Evolutionary conservation across 2,888 invertebrate genomes (phyloP).

Genomic region (Cryptocephalus moraei): DNA sequence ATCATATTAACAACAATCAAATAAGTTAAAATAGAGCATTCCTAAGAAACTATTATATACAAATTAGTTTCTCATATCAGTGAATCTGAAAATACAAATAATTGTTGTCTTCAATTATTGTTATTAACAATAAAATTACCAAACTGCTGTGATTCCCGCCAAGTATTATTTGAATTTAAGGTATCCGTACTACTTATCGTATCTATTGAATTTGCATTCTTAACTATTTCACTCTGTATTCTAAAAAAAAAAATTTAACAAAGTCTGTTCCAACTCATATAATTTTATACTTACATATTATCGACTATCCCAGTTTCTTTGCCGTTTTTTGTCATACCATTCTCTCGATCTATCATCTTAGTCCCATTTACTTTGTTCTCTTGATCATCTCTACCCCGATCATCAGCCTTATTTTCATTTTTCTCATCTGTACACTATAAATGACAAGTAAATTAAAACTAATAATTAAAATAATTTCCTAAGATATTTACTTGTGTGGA

Average conservation of each 20-base stretch:
- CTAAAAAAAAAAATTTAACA: conserved; percentile 23
- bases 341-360: conserved; percentile 25
- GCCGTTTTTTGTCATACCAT: conserved; percentile 28
- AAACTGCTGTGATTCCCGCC: conserved; percentile 35
- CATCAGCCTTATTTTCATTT: conserved; percentile 30
- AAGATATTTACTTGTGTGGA: conserved; percentile 16
- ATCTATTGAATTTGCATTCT: conserved; percentile 37
- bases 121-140: conserved; percentile 30
- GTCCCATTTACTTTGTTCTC: conserved; percentile 31
- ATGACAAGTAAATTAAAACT: neutral
- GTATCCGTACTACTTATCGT: conserved; percentile 35
- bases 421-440: conserved; percentile 29
- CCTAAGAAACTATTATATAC: conserved; percentile 19
- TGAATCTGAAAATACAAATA: conserved; percentile 33
- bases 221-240: conserved; percentile 35
- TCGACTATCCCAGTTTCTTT: conserved; percentile 35
- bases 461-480: neutral
- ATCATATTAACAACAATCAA: conserved; percentile 10
- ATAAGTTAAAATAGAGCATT: conserved; percentile 24
- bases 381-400: conserved; percentile 18
- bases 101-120: conserved; percentile 28
- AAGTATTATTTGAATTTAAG: conserved; percentile 38
- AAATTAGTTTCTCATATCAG: conserved; percentile 34
- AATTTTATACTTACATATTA: conserved; percentile 34
- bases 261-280: neutral